These are phyloP conservation scores for Synergus laeviventris DNA, from an alignment of 2,888 invertebrate species.

Conservation along the genomic window DNA sequence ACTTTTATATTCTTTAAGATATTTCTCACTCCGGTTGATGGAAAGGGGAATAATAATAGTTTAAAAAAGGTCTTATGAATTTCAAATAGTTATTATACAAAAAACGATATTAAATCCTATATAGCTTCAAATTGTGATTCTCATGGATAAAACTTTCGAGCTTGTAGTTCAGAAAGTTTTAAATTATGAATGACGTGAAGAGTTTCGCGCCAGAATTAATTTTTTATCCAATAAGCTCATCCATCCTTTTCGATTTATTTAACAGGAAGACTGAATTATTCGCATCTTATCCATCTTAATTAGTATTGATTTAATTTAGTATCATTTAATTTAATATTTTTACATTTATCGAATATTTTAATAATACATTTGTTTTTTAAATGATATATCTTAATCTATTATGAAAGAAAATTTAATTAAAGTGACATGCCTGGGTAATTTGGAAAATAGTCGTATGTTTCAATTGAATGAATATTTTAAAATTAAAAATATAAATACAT, in stretches of 20 bases:
- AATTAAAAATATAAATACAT: not conserved
- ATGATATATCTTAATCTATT: not conserved
- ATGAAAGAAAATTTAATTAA: conserved; percentile 18
- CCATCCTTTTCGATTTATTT: conserved; percentile 39
- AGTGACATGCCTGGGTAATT: not conserved
- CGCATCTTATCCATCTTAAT: conserved; percentile 23
- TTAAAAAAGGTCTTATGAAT: not conserved
- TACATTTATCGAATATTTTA: not conserved
- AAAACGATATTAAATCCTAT: not conserved
- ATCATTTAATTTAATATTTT: not conserved
- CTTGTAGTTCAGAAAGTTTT: not conserved
- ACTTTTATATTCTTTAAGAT: not conserved
- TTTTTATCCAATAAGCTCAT: conserved; percentile 6
- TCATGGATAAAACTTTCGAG: not conserved
- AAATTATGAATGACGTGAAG: conserved; percentile 9
- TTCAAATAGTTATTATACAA: not conserved
- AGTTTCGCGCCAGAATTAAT: not conserved
- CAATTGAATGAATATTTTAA: not conserved
- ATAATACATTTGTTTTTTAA: not conserved
- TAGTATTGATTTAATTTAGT: not conserved
- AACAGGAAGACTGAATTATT: not conserved
- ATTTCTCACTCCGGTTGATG: not conserved
- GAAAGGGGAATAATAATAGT: not conserved
- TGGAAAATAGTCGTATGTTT: not conserved
- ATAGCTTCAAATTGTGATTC: not conserved